Conservation (phyloP, 2,113 vertebrate species). For the Sinosuthora webbiana region DNA sequence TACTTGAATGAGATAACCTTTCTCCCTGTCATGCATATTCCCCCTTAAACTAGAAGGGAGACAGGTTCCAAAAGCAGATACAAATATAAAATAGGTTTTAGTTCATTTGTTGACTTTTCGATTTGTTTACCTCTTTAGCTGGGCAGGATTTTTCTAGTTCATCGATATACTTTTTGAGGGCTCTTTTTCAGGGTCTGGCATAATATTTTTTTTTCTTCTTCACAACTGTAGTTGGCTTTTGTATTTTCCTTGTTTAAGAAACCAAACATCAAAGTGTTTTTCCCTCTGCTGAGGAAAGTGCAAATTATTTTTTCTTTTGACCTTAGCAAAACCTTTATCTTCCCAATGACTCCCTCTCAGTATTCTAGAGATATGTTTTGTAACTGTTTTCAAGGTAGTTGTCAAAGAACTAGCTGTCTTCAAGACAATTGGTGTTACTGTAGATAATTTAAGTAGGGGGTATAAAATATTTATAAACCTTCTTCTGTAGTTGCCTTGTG, state of each 20-base stretch:
- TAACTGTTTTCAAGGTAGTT: not conserved
- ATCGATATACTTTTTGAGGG: not conserved
- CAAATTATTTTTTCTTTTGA: not conserved
- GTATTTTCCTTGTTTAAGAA: not conserved
- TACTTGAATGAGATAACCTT: not conserved
- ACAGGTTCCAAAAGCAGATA: not conserved
- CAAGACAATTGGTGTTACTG: not conserved
- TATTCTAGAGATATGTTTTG: not conserved
- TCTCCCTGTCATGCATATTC: not conserved
- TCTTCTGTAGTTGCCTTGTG: not conserved
- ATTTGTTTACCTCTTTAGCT: conserved; percentile 25
- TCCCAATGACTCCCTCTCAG: not conserved
- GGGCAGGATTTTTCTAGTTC: not conserved
- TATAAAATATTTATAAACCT: not conserved
- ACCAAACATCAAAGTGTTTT: not conserved
- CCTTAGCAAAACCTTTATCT: not conserved
- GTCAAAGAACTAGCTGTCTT: not conserved
- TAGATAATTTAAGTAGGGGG: not conserved
- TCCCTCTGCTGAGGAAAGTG: not conserved
- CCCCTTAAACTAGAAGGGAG: not conserved
- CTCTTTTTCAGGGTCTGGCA: not conserved
- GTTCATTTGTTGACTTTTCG: not conserved
- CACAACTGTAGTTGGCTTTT: not conserved
- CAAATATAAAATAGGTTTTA: not conserved
- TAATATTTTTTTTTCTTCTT: not conserved